These are phyloP conservation scores for Drepana arcuata DNA, from an alignment of 1,140 invertebrate species.

Conservation along the genomic window DNA sequence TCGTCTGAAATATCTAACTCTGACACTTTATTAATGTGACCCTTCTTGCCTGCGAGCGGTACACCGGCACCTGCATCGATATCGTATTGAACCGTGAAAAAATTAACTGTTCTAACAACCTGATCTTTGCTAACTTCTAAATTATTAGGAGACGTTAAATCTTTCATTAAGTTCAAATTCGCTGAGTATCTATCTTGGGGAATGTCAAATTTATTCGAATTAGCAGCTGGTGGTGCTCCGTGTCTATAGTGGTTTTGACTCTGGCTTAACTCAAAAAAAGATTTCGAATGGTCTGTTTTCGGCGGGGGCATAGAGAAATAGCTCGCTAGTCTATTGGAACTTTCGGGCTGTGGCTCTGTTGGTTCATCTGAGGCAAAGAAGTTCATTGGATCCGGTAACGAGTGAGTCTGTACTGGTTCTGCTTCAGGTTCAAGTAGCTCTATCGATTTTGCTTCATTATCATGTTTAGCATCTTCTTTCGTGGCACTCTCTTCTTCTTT, in stretches of 20 bases:
- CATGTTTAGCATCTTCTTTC: too few relatives aligned
- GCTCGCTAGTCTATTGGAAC: slow-evolving; percentile 48
- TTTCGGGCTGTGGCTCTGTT: slow-evolving; percentile 12
- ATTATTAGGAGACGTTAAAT: slow-evolving; percentile 37
- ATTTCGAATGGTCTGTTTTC: slow-evolving; percentile 47
- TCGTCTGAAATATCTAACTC: too few relatives aligned
- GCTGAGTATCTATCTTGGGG: slow-evolving; percentile 15
- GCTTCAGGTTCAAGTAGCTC: too few relatives aligned
- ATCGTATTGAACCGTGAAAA: slow-evolving; percentile 48
- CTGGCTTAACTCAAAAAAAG: slow-evolving; percentile 69
- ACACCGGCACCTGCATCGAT: too few relatives aligned
- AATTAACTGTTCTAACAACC: slow-evolving; percentile 42
- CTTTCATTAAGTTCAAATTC: slow-evolving; percentile 37
- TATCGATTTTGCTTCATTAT: too few relatives aligned
- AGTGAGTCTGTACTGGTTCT: too few relatives aligned
- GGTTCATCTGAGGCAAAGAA: slow-evolving; percentile 26
- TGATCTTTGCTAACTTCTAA: slow-evolving; percentile 26
- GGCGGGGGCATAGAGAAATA: slow-evolving; percentile 38
- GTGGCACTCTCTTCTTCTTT: too few relatives aligned
- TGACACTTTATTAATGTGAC: too few relatives aligned
- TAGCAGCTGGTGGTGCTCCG: too few relatives aligned
- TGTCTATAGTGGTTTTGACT: slow-evolving; percentile 60
- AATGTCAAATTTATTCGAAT: too few relatives aligned
- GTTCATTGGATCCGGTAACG: slow-evolving; percentile 34
- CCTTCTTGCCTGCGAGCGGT: too few relatives aligned